phyloP scores from a whole-genome alignment of 2,113 vertebrate genomes.

The Ploceus nigricollis region DNA sequence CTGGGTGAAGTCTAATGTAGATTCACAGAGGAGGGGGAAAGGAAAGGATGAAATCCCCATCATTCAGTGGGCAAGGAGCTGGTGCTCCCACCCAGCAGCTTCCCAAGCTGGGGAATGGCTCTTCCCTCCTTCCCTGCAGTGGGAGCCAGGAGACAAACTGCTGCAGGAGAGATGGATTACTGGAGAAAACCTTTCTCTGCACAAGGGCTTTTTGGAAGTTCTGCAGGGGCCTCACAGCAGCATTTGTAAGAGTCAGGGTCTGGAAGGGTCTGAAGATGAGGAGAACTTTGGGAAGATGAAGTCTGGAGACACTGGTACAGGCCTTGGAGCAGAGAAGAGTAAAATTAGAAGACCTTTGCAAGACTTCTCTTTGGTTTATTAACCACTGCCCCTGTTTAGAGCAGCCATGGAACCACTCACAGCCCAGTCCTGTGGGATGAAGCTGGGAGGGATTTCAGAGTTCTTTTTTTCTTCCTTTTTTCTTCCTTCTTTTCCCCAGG shows the following conservation, averaged over 20 bases:
- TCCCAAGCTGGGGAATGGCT: neutral
- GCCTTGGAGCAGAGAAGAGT: neutral
- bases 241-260: accelerated
- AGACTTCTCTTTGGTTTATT: neutral
- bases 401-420: accelerated
- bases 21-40: neutral
- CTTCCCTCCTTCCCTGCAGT: neutral
- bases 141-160: neutral
- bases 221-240: neutral
- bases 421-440: neutral
- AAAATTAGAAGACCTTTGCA: neutral
- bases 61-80: neutral
- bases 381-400: neutral
- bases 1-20: neutral
- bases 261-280: neutral
- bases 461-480: neutral
- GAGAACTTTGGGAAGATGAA: neutral
- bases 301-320: neutral
- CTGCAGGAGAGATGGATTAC: neutral
- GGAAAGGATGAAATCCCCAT: neutral
- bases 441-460: neutral
- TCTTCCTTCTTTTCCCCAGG: neutral
- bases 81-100: neutral
- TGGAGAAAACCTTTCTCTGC: neutral
- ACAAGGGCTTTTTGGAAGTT: neutral